Percentiles rank a stretch among this genome's conserved stretches.
phyloP scores from a whole-genome alignment of 2,113 vertebrate species.

The Sylvicapra grimmia region DNA sequence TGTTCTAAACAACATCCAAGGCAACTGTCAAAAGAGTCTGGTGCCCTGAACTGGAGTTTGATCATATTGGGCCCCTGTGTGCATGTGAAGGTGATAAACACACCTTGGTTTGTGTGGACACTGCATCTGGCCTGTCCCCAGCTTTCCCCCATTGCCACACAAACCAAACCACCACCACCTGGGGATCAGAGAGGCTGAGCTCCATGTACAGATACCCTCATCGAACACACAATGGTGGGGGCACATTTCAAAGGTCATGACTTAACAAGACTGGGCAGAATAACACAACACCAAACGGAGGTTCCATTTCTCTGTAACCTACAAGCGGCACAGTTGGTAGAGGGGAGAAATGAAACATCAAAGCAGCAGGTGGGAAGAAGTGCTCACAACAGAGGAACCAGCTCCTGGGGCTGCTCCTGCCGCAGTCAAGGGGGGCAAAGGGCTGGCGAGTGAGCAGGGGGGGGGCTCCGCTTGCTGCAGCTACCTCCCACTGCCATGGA shows the following conservation, averaged over 20 bases:
- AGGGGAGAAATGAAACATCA: not conserved
- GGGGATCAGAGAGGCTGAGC: not conserved
- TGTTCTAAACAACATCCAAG: not conserved
- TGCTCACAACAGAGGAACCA: not conserved
- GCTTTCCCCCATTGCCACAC: not conserved
- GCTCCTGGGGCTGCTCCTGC: not conserved
- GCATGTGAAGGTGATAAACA: not conserved
- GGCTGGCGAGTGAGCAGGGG: not conserved
- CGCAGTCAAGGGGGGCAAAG: accelerated
- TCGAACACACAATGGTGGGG: not conserved
- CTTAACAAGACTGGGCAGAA: not conserved
- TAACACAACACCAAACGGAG: not conserved
- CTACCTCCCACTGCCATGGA: not conserved
- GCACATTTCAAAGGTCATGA: not conserved
- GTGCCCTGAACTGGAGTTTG: not conserved
- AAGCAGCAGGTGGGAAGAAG: not conserved
- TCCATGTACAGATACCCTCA: not conserved
- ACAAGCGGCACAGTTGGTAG: not conserved
- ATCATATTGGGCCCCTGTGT: not conserved
- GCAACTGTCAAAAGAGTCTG: not conserved
- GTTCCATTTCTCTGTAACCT: not conserved
- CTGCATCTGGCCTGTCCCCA: not conserved
- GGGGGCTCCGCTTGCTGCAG: not conserved
- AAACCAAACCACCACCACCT: not conserved
- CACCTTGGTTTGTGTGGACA: not conserved